Base-by-base conservation (phyloP, 2,888 invertebrate species). In the Dione juno region DNA sequence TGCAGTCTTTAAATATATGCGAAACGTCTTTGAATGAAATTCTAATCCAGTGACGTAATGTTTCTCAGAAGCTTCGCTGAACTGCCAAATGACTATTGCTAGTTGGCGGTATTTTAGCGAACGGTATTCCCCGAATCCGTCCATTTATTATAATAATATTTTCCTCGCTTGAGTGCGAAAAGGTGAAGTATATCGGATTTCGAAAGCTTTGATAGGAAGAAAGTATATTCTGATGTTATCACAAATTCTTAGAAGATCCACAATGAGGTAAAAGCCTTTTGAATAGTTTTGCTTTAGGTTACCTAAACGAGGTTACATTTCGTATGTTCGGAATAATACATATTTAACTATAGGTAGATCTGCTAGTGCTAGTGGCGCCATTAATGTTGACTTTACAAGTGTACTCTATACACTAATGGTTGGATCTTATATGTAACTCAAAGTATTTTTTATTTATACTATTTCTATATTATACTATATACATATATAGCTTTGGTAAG, bases 1-100 rank as follows among this genome's bases (percentile, higher is more conserved):
- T 8, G 19, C 9, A 13, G 16, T 19, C 19, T 16, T 63, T 63
- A 48, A 48, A 48, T 48, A 13, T 63, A 63, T 16, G 37, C 43
- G 45, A 63, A 65, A 59, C 35, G 64, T 59, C 21, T 67, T 66
- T 71, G 69, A 67, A 69, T 69, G 72, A 69, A 74, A 74, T 72
- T 54, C 65, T 72, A 67, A 67, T 71, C 67, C 74, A 66, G 67
- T 74, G 74, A 74, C 74, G 66, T 66, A 65, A 72, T 50, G 14
- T 52, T 71, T 69, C 65, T 57, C 54, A 65, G 71, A 65, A 59
- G 43, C 43, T 16, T 8, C 45, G 63, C 50, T 35, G 19, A 50
- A 65, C 58, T 71, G 69, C 64, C 65, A 63, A 69, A 66, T 63
- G 43, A 71, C 64, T 40, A 50, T n/a, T 35, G 41, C 35, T 53